Evolutionary conservation across 1,140 invertebrate genomes (phyloP).

Genomic region (Notospermus geniculatus): DNA sequence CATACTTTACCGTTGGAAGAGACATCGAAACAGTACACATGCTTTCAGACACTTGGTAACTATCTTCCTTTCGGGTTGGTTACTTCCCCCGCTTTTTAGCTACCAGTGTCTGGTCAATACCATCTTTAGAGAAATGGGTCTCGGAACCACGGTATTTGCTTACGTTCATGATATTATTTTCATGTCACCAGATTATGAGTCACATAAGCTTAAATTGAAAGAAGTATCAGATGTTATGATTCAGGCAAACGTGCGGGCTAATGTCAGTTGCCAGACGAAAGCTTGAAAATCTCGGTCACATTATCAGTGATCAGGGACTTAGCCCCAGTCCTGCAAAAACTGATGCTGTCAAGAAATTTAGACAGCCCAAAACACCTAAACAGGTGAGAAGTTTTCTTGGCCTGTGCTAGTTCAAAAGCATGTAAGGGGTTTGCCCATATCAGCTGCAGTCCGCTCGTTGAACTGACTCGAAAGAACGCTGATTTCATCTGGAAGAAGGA

Average conservation of each 20-base stretch:
- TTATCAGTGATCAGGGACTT: slow-evolving; percentile 18
- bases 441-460: slow-evolving; percentile 6
- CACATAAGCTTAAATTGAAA: slow-evolving; percentile 20
- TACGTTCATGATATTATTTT: slow-evolving; percentile 27
- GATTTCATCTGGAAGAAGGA: slow-evolving; percentile 15
- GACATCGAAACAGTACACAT: no score
- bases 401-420: slow-evolving; percentile 20
- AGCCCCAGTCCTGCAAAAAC: slow-evolving; percentile 18
- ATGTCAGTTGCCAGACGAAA: slow-evolving; percentile 16
- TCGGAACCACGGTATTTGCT: slow-evolving; percentile 10
- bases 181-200: no score
- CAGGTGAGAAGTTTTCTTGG: slow-evolving; percentile 22
- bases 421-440: slow-evolving; percentile 23
- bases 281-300: slow-evolving; percentile 23
- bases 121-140: no score
- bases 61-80: slow-evolving; percentile 21
- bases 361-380: slow-evolving; percentile 14
- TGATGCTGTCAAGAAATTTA: slow-evolving; percentile 14
- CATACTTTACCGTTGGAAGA: no score
- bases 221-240: slow-evolving; percentile 16
- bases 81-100: slow-evolving; percentile 16
- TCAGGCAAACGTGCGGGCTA: slow-evolving; percentile 13
- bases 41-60: no score
- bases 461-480: slow-evolving; percentile 22
- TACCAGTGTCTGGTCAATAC: slow-evolving; percentile 19